phyloP scores from a whole-genome alignment of 2,888 invertebrate genomes.

The Drosophila picticornis region DNA sequence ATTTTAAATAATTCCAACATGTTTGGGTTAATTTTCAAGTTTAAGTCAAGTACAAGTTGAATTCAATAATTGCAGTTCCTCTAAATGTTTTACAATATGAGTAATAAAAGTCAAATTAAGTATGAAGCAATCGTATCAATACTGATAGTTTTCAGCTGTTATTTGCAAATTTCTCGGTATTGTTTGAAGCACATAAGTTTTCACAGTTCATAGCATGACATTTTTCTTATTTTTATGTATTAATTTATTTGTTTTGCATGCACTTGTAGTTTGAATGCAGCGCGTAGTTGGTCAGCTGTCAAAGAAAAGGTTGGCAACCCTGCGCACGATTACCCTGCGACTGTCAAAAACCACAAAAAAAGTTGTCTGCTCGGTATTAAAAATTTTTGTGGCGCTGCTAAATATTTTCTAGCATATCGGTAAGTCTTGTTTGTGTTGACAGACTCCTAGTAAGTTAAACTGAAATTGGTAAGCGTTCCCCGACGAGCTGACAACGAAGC shows the following conservation, averaged over 20 bases:
- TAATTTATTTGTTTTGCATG: constrained; percentile 3
- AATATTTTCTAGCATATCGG: constrained; percentile 78
- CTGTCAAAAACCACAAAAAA: constrained; percentile 74
- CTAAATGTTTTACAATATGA: neutral
- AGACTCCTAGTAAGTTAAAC: neutral
- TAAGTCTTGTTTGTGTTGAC: constrained; percentile 50
- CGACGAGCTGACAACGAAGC: neutral
- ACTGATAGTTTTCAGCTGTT: neutral
- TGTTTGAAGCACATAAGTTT: neutral
- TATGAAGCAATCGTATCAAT: neutral
- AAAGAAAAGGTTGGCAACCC: constrained; percentile 62
- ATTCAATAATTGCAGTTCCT: neutral
- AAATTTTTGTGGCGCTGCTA: constrained; percentile 61
- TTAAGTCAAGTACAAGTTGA: neutral
- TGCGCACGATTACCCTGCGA: constrained; percentile 56
- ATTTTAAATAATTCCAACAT: neutral
- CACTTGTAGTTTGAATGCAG: constrained; percentile 14
- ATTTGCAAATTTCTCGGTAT: neutral
- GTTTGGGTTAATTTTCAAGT: neutral
- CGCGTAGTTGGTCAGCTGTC: constrained; percentile 58
- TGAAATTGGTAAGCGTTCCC: neutral
- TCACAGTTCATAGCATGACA: neutral
- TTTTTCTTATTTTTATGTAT: no score
- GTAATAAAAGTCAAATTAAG: neutral
- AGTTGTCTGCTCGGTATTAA: constrained; percentile 75